These are phyloP conservation scores for Lepidonotus clava DNA, from an alignment of 2,888 invertebrate species.

Conservation along the genomic window DNA sequence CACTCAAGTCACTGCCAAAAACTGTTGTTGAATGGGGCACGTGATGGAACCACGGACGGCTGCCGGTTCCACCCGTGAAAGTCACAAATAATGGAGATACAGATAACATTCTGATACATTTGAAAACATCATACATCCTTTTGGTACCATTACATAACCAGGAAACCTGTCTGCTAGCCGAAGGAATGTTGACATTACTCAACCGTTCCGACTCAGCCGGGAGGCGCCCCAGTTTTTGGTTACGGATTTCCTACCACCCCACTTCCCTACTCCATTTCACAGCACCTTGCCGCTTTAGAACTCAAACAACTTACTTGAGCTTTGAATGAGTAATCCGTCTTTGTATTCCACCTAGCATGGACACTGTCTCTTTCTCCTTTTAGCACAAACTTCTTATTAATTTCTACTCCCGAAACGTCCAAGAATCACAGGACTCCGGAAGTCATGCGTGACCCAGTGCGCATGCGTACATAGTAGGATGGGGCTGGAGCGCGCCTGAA, in stretches of 20 bases:
- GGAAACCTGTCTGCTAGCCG: too few species aligned
- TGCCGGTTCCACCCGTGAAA: too few species aligned
- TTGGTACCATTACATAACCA: too few species aligned
- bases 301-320: not conserved
- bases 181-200: conserved; percentile 6
- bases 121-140: too few species aligned
- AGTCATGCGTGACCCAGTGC: conserved; percentile 52
- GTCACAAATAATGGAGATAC: too few species aligned
- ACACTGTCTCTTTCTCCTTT: not conserved
- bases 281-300: not conserved
- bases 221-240: not conserved
- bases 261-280: too few species aligned
- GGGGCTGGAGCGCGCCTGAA: not conserved
- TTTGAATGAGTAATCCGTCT: not conserved
- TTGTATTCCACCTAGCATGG: not conserved
- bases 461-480: not conserved
- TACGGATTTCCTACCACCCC: not conserved
- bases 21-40: too few species aligned
- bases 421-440: not conserved
- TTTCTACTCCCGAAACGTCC: not conserved
- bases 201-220: not conserved
- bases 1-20: too few species aligned
- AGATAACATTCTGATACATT: too few species aligned
- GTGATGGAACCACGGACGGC: too few species aligned
- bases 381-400: conserved; percentile 16